Percentiles rank a stretch among this genome's conserved stretches.
Evolutionary conservation across 2,113 vertebrate genomes (phyloP).

Genomic region (zebrafish (Danio rerio)): DNA sequence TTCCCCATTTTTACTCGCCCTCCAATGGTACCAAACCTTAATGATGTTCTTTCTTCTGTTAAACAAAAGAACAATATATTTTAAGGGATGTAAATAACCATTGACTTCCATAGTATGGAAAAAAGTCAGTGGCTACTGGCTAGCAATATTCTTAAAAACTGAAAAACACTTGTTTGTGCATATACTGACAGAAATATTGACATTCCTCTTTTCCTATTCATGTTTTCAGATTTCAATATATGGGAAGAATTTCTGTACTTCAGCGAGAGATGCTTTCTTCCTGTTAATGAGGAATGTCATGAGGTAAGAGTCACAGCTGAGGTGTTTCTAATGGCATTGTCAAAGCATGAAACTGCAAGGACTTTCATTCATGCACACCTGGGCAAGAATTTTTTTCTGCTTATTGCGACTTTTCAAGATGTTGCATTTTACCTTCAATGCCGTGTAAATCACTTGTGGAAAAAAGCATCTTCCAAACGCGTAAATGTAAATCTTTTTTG

Average conservation of each 20-base stretch:
- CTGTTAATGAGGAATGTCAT: conserved; percentile 94
- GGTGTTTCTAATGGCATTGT: conserved; percentile 4
- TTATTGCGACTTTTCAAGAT: no score
- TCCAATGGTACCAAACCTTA: no score
- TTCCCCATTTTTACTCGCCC: no score
- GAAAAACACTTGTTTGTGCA: background rate
- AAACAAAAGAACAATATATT: no score
- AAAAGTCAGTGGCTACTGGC: no score
- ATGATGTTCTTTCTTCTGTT: no score
- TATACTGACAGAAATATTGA: background rate
- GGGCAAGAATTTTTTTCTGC: background rate
- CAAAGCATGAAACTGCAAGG: conserved; percentile 16
- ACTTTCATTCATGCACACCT: background rate
- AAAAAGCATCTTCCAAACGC: no score
- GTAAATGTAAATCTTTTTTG: background rate
- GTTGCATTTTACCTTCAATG: background rate
- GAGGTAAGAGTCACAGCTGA: conserved; percentile 77
- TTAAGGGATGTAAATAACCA: no score
- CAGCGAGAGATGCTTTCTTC: conserved; percentile 91
- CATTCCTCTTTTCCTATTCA: background rate
- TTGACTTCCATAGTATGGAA: no score
- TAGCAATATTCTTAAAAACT: background rate
- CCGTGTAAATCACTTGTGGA: no score
- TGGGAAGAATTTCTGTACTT: conserved; percentile 93
- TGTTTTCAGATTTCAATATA: conserved; percentile 91